Evolutionary conservation across 1,140 invertebrate genomes (phyloP), one percentile per base, ranked within the genome.

Genomic region (Batillaria attramentaria): DNA sequence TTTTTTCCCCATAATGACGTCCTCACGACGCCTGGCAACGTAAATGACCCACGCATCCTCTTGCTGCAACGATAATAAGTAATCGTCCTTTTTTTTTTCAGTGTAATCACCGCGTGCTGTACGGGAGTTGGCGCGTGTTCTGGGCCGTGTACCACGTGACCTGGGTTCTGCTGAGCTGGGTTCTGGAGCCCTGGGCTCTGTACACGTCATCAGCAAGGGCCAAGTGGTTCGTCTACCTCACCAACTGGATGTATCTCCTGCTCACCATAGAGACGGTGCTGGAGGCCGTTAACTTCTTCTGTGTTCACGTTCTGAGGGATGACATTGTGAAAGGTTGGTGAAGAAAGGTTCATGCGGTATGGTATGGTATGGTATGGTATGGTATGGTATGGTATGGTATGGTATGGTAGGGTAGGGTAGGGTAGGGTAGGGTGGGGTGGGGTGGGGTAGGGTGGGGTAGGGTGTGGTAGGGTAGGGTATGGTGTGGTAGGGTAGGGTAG

Each of bases 141-240:
- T 85, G 83, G 84, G 82, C 84, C 0, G 2, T 84, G 24, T 88
- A 84, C 66, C 85, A 86, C 78, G 46, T 84, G n/a, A 76, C 72
- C 33, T 86, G 84, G 85, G 83, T 87, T n/a, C 81, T 87, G 0
- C 57, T 83, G 0, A 83, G 80, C 28, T 84, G 85, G 35, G 81
- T 82, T 1, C 80, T 77, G n/a, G 73, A 73, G n/a, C 80, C 84
- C 62, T 83, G 80, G 81, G 83, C 80, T 35, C 74, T 80, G 0
- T 37, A 62, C 54, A 1, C 68, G 31, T 80, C 83, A 50, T 46
- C 46, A 10, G 81, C 86, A 57, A 75, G 83, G 24, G 72, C 84
- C 37, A 87, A 86, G 68, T 88, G 85, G 87, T 88, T 87, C 65
- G 85, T 88, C 33, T 88, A 82, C 75, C 77, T 88, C 16, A 88